Base-by-base conservation (phyloP, 1,140 invertebrate species). In the Rhizoglyphus robini region DNA sequence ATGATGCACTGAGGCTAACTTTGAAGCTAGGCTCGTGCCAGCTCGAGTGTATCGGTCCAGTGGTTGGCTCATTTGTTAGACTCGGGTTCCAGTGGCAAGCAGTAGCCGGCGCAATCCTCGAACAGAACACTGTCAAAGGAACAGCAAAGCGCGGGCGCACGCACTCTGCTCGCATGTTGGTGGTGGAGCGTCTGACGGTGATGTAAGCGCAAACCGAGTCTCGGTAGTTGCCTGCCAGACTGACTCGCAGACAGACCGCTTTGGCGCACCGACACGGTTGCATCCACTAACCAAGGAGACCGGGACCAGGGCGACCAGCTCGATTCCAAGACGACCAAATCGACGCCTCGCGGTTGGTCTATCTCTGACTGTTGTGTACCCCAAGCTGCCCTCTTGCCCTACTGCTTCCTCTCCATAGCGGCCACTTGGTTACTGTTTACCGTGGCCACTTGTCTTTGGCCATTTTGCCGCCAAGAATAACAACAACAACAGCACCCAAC, bases 161-260 rank as follows among this genome's bases (percentile, higher is more conserved):
- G 36, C 36, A 41, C 8, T n/a, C n/a, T n/a, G n/a, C n/a, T n/a
- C 36, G 36, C 36, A 41, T 41, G 8, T 41, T 41, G 36, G 18
- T 18, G 8, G 36, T 11, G 36, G 18, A 41, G 8, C 18, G 36
- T 41, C 8, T 54, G n/a, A n/a, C n/a, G n/a, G 51, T 54, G 51
- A 54, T 54, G 51, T 54, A 54, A 54, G 51, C 51, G 51, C 15
- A 25, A 20, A 15, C 31, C 51, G 51, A 54, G 51, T 23, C 51
- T 27, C 51, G 51, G 51, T 54, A 54, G 51, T 54, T 54, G 51
- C 51, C 51, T 54, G 51, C 51, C 51, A 54, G 51, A 27, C 51
- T 8, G 23, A 54, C 15, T 32, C 51, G 31, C 20, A 25, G 51
- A 54, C 51, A 54, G 51, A 54, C 51, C 31, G 51, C 51, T 46